Percentiles rank a stretch among this genome's conserved stretches.
Conservation (phyloP, 1,140 invertebrate genomes). For the Brachionus sp. region DNA sequence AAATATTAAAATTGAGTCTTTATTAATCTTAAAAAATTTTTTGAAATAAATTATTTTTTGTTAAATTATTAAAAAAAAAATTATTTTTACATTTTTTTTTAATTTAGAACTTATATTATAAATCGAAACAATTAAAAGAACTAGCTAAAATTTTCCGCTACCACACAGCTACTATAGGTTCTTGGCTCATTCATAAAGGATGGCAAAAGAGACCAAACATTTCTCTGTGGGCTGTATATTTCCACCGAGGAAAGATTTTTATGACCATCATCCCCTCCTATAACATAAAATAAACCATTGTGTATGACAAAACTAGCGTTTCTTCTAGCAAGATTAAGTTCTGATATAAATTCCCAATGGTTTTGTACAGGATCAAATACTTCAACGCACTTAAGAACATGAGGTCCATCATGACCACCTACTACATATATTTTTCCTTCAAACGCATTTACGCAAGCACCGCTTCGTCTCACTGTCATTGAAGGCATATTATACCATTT, state of each 20-base stretch:
- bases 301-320: constrained; percentile 1
- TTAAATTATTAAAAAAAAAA: too few relatives aligned
- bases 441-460: constrained; percentile 12
- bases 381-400: constrained; percentile 25
- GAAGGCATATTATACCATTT: background rate
- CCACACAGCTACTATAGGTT: constrained; percentile 5
- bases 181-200: constrained; percentile 5
- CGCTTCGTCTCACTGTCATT: background rate
- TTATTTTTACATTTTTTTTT: too few relatives aligned
- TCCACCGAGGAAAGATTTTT: constrained; percentile 1
- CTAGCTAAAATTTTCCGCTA: constrained; percentile 26
- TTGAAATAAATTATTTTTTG: too few relatives aligned
- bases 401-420: constrained; percentile 20
- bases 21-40: too few relatives aligned
- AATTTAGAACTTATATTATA: too few relatives aligned
- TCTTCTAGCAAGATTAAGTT: background rate
- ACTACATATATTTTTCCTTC: constrained; percentile 33
- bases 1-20: too few relatives aligned
- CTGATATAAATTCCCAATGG: background rate
- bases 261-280: constrained; percentile 37
- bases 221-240: constrained; percentile 35
- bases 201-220: constrained; percentile 23
- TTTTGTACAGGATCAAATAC: constrained; percentile 2
- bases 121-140: background rate
- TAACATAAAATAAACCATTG: constrained; percentile 30